phyloP scores from a whole-genome alignment of 1,140 invertebrate species.

The Ladona fulva region DNA sequence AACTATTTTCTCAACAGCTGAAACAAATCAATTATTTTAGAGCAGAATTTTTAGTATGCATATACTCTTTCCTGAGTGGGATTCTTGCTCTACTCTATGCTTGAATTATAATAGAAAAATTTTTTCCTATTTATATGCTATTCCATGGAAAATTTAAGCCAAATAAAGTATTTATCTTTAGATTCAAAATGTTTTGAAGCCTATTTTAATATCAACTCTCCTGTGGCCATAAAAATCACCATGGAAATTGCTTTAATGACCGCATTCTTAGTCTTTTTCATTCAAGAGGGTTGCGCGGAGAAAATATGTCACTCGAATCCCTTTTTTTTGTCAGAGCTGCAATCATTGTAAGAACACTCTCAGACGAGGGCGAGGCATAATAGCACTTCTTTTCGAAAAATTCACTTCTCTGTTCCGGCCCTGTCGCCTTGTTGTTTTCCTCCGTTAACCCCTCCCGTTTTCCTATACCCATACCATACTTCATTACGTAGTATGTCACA shows the following conservation, averaged over 20 bases:
- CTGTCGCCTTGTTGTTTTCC: neutral
- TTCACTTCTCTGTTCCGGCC: neutral
- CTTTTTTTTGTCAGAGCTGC: neutral
- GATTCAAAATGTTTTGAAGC: too few relatives aligned
- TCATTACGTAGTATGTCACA: too few relatives aligned
- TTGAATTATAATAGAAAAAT: too few relatives aligned
- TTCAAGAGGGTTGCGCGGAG: neutral
- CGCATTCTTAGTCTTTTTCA: neutral
- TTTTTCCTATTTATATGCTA: too few relatives aligned
- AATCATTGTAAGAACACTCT: neutral
- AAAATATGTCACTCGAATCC: neutral
- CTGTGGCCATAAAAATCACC: neutral
- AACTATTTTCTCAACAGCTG: too few relatives aligned
- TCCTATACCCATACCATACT: neutral
- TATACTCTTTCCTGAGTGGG: too few relatives aligned
- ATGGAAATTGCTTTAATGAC: neutral
- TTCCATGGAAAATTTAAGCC: too few relatives aligned
- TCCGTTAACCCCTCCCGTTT: neutral
- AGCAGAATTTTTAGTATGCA: too few relatives aligned
- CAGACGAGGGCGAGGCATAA: neutral
- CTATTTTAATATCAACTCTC: too few relatives aligned
- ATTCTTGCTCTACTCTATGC: too few relatives aligned
- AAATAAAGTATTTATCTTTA: too few relatives aligned
- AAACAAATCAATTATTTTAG: too few relatives aligned
- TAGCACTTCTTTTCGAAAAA: neutral